phyloP scores from a whole-genome alignment of 2,113 vertebrate species.

The Otolemur garnettii region DNA sequence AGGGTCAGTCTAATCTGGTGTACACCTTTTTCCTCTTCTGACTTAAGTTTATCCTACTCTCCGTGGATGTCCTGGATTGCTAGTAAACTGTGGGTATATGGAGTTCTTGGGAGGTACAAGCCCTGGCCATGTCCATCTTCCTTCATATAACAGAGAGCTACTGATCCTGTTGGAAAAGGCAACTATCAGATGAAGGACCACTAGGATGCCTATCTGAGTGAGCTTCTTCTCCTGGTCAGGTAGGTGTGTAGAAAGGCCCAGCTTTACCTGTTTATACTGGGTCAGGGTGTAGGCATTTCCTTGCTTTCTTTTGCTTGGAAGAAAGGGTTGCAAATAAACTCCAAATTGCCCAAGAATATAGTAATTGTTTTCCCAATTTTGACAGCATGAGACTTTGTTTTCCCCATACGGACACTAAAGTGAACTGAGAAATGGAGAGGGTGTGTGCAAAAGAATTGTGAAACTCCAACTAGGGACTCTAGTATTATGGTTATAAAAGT shows the following conservation, averaged over 20 bases:
- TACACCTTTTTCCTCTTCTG: background rate
- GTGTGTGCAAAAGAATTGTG: background rate
- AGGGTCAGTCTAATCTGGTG: background rate
- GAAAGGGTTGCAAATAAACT: background rate
- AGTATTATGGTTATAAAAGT: background rate
- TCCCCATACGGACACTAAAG: background rate
- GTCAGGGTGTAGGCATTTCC: background rate
- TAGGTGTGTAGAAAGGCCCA: background rate
- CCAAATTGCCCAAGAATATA: background rate
- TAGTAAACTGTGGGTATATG: background rate
- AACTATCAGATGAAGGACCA: accelerated
- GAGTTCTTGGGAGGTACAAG: background rate
- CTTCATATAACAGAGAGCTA: background rate
- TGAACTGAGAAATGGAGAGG: background rate
- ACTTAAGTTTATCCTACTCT: background rate
- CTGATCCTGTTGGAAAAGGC: background rate
- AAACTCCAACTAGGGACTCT: background rate
- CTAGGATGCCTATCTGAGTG: background rate
- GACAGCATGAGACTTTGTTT: background rate
- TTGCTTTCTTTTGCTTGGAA: background rate
- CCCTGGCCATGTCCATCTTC: accelerated
- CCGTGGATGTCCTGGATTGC: background rate
- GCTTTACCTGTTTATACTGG: background rate
- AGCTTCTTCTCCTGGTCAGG: background rate
- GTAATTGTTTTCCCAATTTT: background rate